Base-by-base conservation (phyloP, 1,140 invertebrate species). In the Pantala flavescens region DNA sequence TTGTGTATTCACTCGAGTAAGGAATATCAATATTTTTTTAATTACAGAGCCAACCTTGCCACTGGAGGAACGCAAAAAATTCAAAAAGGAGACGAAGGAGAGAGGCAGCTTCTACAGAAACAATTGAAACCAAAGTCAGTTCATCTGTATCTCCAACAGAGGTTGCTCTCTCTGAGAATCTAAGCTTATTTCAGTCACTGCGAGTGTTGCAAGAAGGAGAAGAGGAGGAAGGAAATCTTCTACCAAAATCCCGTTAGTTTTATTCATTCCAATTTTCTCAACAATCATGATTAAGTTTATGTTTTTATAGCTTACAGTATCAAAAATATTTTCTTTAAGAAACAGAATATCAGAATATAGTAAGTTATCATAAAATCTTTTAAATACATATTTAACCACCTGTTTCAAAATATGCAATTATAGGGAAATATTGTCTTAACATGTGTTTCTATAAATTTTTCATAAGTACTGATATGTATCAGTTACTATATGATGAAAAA, bases 1-100 rank as follows among this genome's bases (percentile, higher is more conserved):
- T n/a, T n/a, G n/a, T n/a, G n/a, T n/a, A n/a, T n/a, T n/a, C n/a
- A n/a, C n/a, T n/a, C n/a, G n/a, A n/a, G n/a, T n/a, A n/a, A n/a
- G n/a, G n/a, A n/a, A n/a, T 36, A 9, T 5, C 28, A 36, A 5
- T 36, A 36, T 36, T 36, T 36, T 9, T 36, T 36, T 1, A 3
- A 3, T 83, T 81, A 23, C 82, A 96, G 94, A 94, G 92, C 77
- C 94, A 96, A 84, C 91, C 93, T 7, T 96, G 94, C 80, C 93
- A 96, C 81, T 96, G 94, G 94, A 87, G 93, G 76, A 96, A 95
- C 79, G 88, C 93, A 73, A 94, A 94, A 80, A 89, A 87, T 74
- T 87, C 93, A 21, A 84, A 85, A 7, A 91, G 91, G 79, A 86
- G 92, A 77, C 87, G 87, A 14, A 79, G 85, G 73, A 81, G 81